Base-by-base conservation (phyloP, 2,113 vertebrate genomes). In the Mormyrus lacerda region DNA sequence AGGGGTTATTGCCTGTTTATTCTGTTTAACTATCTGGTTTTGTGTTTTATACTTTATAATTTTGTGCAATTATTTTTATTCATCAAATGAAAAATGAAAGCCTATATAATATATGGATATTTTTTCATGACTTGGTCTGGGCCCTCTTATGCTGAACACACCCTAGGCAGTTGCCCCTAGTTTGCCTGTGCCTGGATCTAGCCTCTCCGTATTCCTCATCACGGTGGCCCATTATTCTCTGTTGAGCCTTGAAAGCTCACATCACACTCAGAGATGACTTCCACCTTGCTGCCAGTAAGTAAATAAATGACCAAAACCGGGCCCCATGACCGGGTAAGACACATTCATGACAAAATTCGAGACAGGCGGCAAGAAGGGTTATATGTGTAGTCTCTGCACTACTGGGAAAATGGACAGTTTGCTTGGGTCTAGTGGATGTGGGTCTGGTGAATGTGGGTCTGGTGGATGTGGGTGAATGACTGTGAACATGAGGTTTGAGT, bases 201-300 rank as follows among this genome's bases (percentile, higher is more conserved):
- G 27, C 61, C n/a, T 21, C 3, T 27, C 3, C 3, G 9, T 4
- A 11, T 93, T 94, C 95, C 95, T 97, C 96, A 96, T 96, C 96
- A 96, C 94, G 95, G 95, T 93, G 91, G 92, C 92, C 91, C 94
- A 96, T 96, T 96, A 96, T 97, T 97, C 96, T 94, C 94, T 93
- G 91, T 87, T 92, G 94, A 94, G 94, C 92, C 92, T 94, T 95
- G 95, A 96, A 93, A 94, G 31, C 83, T 39, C 44, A 89, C 31
- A 17, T 55, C 61, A 53, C 89, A 45, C 11, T 35, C 83, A 76
- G 10, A 42, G 44, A 76, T 39, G 35, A 8, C 24, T 35, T 85
- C 11, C 48, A 53, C 85, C 87, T 27, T 51, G 21, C 31, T 50
- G 9, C 10, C 31, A 27, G 24, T 44, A 47, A 88, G 44, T 92